Evolutionary conservation across 2,797 vertebrate species (phyloP), one percentile per base, ranked within the genome.

Genomic region (Cetoscarus ocellatus): DNA sequence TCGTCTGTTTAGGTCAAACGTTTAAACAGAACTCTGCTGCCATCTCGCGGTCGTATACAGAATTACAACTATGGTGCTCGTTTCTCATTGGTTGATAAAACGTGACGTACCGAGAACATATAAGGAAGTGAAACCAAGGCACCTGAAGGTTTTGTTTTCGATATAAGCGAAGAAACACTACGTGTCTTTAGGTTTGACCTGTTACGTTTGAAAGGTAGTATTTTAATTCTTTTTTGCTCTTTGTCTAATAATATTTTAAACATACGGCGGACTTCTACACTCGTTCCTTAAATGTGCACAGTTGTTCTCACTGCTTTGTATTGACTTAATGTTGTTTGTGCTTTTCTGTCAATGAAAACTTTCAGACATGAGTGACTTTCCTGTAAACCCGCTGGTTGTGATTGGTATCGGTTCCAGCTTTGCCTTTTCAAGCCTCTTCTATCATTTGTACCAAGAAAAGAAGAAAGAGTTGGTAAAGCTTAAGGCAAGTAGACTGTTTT

Each of bases 381-480:
- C 77, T 27, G 5, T 88, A 2, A 89, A 72, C 56, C 80, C 91
- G 3, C 59, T 92, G 78, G 79, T 93, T 38, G 4, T 88, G 58
- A 58, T 93, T 8, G 92, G 91, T n/a, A 63, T 77, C 8, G 92
- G 92, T 0, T 90, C 92, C 62, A 93, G 91, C 42, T 90, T 94
- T 10, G 91, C 86, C 0, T 91, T 91, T 54, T 93, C 94, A 3
- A 79, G 86, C 3, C 60, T 94, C 1, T 94, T 94, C 67, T 93
- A 94, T 72, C 77, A 84, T 35, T 72, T 94, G 27, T 90, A 91
- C 61, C 65, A 88, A 66, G 81, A 91, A 6, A 94, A 94, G 77
- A 87, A 90, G 64, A 74, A 82, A 7, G 92, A 94, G 63, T 7
- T 94, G 48, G 10, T 56, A 3, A 85, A 80, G 42, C 70, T 94